These are phyloP conservation scores for Acromyrmex echinatior DNA, from an alignment of 1,140 invertebrate species.

Conservation along the genomic window DNA sequence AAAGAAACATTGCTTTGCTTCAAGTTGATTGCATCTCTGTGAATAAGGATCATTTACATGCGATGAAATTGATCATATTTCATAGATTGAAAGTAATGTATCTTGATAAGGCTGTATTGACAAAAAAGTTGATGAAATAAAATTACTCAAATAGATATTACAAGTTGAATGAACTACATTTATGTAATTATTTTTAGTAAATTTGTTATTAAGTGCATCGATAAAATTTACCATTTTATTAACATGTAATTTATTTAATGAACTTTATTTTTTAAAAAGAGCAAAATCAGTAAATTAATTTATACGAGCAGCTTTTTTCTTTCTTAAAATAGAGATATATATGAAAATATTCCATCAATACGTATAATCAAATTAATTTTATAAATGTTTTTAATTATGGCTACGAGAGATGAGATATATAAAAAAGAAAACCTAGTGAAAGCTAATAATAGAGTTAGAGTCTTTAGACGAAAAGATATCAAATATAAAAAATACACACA, in stretches of 20 bases:
- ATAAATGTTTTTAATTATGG: not conserved
- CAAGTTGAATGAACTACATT: not conserved
- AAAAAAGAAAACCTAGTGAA: not conserved
- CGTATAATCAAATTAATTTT: not conserved
- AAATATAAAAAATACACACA: not conserved
- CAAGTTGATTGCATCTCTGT: not conserved
- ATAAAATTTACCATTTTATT: not conserved
- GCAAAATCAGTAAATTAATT: not conserved
- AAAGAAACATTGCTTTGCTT: constrained; percentile 28
- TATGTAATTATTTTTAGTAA: not conserved
- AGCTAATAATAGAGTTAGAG: not conserved
- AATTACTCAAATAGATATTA: not conserved
- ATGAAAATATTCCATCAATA: not conserved
- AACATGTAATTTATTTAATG: not conserved
- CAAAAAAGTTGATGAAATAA: not conserved
- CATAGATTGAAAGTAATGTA: not conserved
- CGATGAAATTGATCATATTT: constrained; percentile 8
- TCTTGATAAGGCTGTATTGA: not conserved
- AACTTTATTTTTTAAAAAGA: not conserved
- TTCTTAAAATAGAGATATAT: not conserved
- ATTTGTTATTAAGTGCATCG: not conserved
- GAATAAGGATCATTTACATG: constrained; percentile 24
- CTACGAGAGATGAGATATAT: not conserved
- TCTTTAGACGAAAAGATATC: not conserved
- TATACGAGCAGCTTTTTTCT: not conserved